phyloP scores from a whole-genome alignment of 2,113 vertebrate genomes.

The Lepus europaeus region DNA sequence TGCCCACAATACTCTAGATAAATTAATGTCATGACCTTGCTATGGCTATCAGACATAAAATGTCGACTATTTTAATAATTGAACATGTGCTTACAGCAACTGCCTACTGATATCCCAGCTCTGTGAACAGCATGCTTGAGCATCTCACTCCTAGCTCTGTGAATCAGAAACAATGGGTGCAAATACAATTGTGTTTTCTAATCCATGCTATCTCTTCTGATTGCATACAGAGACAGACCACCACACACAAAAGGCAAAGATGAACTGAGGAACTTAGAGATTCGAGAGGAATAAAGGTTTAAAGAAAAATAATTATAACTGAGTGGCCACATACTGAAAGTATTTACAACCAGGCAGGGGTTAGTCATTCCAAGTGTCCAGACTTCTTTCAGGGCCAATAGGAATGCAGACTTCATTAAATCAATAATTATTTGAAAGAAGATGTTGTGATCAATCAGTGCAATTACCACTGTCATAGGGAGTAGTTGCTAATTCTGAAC shows the following conservation, averaged over 20 bases:
- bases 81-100: conserved; percentile 84
- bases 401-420: conserved; percentile 89
- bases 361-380: conserved; percentile 87
- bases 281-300: conserved; percentile 65
- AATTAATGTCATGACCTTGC: conserved; percentile 88
- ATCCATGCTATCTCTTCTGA: conserved; percentile 35
- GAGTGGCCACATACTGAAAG: background rate
- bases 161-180: conserved; percentile 83
- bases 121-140: conserved; percentile 78
- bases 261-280: conserved; percentile 70
- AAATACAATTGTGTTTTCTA: conserved; percentile 73
- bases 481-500: conserved; percentile 82
- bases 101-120: conserved; percentile 81
- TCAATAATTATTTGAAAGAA: conserved; percentile 90
- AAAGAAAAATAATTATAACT: conserved; percentile 43
- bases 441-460: conserved; percentile 91
- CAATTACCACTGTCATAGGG: conserved; percentile 87
- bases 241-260: conserved; percentile 9
- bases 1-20: conserved; percentile 87
- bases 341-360: conserved; percentile 76
- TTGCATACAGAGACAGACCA: conserved; percentile 57
- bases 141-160: conserved; percentile 73
- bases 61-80: conserved; percentile 88
- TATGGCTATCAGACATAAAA: conserved; percentile 86
- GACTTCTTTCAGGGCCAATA: conserved; percentile 79